phyloP scores from a whole-genome alignment of 2,113 vertebrate species.

The Nestor notabilis region DNA sequence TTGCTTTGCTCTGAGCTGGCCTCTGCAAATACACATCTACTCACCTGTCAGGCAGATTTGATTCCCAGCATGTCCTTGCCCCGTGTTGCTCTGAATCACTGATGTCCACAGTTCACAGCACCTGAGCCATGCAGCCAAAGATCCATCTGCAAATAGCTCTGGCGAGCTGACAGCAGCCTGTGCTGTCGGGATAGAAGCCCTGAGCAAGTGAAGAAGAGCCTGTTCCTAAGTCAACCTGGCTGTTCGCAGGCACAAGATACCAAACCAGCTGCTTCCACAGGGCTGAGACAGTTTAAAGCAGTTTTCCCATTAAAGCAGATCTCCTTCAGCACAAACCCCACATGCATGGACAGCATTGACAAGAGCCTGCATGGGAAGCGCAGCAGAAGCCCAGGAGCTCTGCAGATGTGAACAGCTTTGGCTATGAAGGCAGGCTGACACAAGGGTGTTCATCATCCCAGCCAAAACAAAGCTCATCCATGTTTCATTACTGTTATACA shows the following conservation, averaged over 20 bases:
- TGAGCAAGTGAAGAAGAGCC: not conserved
- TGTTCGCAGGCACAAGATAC: not conserved
- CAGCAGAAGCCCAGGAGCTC: not conserved
- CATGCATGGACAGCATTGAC: fast-evolving
- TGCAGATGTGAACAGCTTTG: not conserved
- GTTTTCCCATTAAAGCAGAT: not conserved
- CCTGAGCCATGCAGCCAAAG: fast-evolving
- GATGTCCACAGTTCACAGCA: not conserved
- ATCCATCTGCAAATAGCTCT: not conserved
- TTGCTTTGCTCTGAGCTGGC: not conserved
- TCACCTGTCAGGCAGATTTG: not conserved
- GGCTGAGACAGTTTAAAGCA: not conserved
- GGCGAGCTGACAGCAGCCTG: not conserved
- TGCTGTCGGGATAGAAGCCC: not conserved
- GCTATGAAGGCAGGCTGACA: not conserved
- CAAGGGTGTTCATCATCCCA: not conserved
- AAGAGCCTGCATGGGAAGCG: fast-evolving
- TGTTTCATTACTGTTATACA: not conserved
- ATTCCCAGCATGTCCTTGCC: not conserved
- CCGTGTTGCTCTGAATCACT: not conserved
- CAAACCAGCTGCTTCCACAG: not conserved
- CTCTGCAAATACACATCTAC: not conserved
- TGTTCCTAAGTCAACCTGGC: not conserved
- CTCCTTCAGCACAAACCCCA: not conserved
- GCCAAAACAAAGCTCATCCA: not conserved